These are phyloP conservation scores for Rotaria magnacalcarata DNA, from an alignment of 2,888 invertebrate species.

Conservation along the genomic window DNA sequence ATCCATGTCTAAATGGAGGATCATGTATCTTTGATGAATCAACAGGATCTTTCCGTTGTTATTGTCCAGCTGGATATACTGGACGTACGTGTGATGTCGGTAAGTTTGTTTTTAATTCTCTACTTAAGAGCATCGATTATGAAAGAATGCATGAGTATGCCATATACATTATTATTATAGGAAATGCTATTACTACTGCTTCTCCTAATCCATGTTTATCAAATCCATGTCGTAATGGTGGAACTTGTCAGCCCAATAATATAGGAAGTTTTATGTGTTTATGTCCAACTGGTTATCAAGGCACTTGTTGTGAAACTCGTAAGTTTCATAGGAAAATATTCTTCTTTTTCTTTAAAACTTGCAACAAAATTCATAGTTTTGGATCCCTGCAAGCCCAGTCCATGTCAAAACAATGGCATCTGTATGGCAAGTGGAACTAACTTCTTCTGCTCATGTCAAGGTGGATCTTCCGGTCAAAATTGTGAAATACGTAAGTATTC, in stretches of 20 bases:
- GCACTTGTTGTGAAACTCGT: constrained; percentile 6
- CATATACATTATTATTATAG: no score
- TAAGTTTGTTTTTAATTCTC: neutral
- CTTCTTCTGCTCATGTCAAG: constrained; percentile 47
- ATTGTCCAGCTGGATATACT: constrained; percentile 45
- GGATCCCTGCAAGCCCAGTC: constrained; percentile 42
- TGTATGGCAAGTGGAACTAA: constrained; percentile 47
- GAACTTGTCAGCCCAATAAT: neutral
- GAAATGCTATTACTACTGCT: neutral
- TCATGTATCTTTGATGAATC: constrained; percentile 42
- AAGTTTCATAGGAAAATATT: neutral
- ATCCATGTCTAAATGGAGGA: constrained; percentile 44
- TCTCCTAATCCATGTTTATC: neutral
- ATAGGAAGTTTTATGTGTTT: neutral
- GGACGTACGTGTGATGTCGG: constrained; percentile 45
- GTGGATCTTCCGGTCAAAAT: constrained; percentile 47
- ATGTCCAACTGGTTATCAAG: neutral
- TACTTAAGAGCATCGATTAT: no score
- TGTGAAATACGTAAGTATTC: constrained; percentile 36
- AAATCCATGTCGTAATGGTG: neutral
- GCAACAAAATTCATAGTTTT: neutral
- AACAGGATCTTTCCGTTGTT: constrained; percentile 41
- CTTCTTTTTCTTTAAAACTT: no score
- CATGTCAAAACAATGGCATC: constrained; percentile 48
- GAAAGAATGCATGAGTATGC: no score